Percentiles rank a stretch among this genome's conserved stretches.
These are phyloP conservation scores for Chamaedrilus cognettii DNA, from an alignment of 2,888 invertebrate species.

Conservation along the genomic window DNA sequence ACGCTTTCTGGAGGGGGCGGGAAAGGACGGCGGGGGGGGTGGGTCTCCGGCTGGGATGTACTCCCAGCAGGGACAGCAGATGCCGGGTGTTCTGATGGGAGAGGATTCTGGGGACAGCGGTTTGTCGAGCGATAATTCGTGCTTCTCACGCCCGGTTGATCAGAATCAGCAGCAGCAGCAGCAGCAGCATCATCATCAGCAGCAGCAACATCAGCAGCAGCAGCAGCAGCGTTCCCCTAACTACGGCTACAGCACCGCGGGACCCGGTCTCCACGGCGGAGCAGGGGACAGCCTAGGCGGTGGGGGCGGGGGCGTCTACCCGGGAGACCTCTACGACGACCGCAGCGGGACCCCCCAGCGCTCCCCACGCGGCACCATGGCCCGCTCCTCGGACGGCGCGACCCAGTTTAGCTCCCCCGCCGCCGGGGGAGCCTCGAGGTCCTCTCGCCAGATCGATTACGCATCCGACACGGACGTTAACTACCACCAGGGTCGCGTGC, in stretches of 20 bases:
- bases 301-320: background rate
- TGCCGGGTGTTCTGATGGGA: background rate
- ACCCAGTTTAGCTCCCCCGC: background rate
- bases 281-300: background rate
- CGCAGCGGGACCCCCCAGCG: background rate
- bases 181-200: no score
- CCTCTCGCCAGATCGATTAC: slow-evolving; percentile 32
- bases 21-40: background rate
- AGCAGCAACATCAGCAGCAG: no score
- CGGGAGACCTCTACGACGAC: background rate
- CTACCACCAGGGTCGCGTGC: background rate
- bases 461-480: slow-evolving; percentile 31
- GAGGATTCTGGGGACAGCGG: slow-evolving; percentile 29
- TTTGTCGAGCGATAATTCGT: slow-evolving; percentile 29
- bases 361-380: background rate
- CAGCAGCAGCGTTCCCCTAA: background rate
- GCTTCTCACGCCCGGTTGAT: slow-evolving; percentile 23
- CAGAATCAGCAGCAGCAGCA: no score
- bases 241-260: background rate
- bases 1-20: background rate
- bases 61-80: no score
- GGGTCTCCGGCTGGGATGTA: background rate
- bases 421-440: background rate
- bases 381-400: background rate
- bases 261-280: background rate